A percentile compares a stretch with the other conserved stretches of the same genome.
These are phyloP conservation scores for Phortica variegata DNA, from an alignment of 1,140 invertebrate species.

Conservation along the genomic window DNA sequence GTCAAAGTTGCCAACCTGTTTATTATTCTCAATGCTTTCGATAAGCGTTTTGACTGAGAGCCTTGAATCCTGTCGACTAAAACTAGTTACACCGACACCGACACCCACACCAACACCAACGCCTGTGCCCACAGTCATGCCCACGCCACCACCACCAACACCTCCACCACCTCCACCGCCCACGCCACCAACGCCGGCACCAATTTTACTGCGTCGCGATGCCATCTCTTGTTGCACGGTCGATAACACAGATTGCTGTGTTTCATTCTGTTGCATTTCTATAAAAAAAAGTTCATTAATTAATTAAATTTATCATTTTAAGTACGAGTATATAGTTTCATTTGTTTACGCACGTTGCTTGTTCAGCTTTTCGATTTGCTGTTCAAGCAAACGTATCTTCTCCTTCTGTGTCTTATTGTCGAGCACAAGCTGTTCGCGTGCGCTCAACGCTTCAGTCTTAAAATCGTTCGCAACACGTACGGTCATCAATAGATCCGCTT, in stretches of 20 bases:
- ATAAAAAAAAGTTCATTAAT: neutral
- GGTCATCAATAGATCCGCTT: constrained; percentile 87
- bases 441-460: constrained; percentile 82
- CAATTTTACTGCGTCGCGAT: constrained; percentile 62
- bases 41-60: constrained; percentile 86
- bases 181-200: no score
- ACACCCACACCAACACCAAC: no score
- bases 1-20: constrained; percentile 63
- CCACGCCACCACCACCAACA: no score
- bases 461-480: constrained; percentile 94
- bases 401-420: constrained; percentile 84
- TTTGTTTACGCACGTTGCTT: constrained; percentile 42
- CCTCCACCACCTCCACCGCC: no score
- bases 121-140: no score
- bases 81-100: no score
- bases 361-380: constrained; percentile 73
- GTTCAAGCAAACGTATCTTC: constrained; percentile 71
- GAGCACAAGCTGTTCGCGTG: constrained; percentile 76
- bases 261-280: constrained; percentile 58
- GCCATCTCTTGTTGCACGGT: constrained; percentile 64
- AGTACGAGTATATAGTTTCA: neutral
- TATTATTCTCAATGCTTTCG: constrained; percentile 87
- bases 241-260: constrained; percentile 59
- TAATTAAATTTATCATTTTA: neutral
- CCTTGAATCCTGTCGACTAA: constrained; percentile 72